Conservation (phyloP, 2,113 vertebrate species). For the Hypanus sabinus region DNA sequence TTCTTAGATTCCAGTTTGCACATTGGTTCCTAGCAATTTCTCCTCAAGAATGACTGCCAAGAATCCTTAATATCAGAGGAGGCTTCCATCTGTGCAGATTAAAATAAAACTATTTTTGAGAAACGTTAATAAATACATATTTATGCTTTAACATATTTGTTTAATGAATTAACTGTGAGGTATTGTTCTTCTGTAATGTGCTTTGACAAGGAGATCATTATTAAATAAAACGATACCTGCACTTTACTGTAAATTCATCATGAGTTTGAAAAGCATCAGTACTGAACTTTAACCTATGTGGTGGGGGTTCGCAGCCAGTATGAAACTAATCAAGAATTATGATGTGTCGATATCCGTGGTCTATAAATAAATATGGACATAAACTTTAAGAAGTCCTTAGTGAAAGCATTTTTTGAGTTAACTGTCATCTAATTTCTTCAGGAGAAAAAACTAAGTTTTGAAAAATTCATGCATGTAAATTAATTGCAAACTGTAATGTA, state of each 20-base stretch:
- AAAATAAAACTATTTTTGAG: background rate
- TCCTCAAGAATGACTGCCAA: background rate
- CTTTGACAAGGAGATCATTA: background rate
- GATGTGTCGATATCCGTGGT: background rate
- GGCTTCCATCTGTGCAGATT: background rate
- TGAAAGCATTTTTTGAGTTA: background rate
- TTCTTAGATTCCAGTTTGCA: background rate
- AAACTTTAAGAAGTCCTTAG: background rate
- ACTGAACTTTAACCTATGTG: background rate
- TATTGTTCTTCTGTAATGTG: background rate
- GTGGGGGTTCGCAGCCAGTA: background rate
- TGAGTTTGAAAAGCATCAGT: background rate
- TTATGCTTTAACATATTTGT: background rate
- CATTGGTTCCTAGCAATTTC: background rate
- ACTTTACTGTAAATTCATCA: constrained; percentile 5
- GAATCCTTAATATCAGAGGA: background rate
- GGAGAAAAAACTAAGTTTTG: background rate
- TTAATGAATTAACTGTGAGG: background rate
- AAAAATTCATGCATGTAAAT: background rate
- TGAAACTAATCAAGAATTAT: background rate
- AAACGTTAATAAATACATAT: constrained; percentile 15
- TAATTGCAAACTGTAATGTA: background rate
- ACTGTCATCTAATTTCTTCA: background rate
- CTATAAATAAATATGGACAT: background rate
- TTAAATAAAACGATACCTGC: background rate